phyloP scores from a whole-genome alignment of 2,797 vertebrate genomes.

The Myotis daubentonii region DNA sequence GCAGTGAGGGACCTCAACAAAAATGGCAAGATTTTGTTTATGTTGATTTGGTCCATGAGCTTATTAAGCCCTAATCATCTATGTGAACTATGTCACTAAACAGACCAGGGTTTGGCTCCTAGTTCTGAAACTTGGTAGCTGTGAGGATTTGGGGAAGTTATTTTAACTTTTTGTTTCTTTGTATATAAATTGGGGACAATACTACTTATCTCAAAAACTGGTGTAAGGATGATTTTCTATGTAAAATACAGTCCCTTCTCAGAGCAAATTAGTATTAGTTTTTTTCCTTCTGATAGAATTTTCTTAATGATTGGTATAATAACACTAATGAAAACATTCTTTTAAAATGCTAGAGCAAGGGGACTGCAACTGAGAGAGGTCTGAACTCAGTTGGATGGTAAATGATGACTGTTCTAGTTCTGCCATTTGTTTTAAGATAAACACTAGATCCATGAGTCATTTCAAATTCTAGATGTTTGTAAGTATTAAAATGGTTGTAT shows the following conservation, averaged over 20 bases:
- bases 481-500: not conserved
- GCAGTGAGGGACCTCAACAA: not conserved
- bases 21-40: not conserved
- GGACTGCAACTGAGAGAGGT: not conserved
- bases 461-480: not conserved
- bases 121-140: not conserved
- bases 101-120: not conserved
- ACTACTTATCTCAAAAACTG: not conserved
- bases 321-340: not conserved
- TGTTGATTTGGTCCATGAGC: not conserved
- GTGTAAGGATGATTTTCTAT: not conserved
- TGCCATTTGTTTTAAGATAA: not conserved
- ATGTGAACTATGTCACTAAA: not conserved
- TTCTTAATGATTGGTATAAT: not conserved
- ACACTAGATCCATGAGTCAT: not conserved
- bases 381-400: not conserved
- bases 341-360: not conserved
- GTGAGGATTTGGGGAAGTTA: not conserved
- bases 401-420: not conserved
- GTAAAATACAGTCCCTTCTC: not conserved
- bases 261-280: not conserved
- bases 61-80: not conserved
- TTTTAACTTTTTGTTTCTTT: not conserved
- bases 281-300: not conserved
- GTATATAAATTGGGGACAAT: not conserved